Conservation (phyloP, 2,888 invertebrate genomes). For the Xanthorhoe designata region DNA sequence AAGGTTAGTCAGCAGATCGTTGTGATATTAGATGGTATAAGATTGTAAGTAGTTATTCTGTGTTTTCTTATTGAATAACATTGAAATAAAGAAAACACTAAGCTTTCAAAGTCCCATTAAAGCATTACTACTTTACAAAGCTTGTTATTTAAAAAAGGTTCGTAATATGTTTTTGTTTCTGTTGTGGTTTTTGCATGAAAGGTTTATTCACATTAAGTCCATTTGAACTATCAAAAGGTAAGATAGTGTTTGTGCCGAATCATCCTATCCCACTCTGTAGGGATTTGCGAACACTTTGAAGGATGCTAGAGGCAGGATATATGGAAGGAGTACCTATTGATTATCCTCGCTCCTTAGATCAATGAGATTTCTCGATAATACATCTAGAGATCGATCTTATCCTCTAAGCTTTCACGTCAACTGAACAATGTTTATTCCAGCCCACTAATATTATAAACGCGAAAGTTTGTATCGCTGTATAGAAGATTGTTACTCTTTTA, state of each 20-base stretch:
- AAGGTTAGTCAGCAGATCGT: constrained; percentile 20
- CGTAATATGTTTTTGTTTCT: background rate
- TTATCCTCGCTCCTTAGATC: background rate
- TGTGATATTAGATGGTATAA: constrained; percentile 9
- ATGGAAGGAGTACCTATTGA: background rate
- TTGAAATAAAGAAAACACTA: too few species aligned
- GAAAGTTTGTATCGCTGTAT: too few species aligned
- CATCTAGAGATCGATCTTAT: background rate
- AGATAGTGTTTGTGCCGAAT: background rate
- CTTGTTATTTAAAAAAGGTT: too few species aligned
- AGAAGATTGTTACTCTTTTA: too few species aligned
- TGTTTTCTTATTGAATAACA: too few species aligned
- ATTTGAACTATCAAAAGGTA: background rate
- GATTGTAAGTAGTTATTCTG: background rate
- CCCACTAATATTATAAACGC: too few species aligned
- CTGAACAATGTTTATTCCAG: background rate
- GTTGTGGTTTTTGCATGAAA: background rate
- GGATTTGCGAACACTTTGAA: background rate
- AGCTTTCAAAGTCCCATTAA: too few species aligned
- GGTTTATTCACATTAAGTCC: background rate
- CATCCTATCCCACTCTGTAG: background rate
- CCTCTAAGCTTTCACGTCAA: background rate
- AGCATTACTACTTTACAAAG: too few species aligned
- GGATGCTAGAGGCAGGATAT: background rate
- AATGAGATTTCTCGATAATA: too few species aligned